A percentile compares a stretch with the other conserved stretches of the same genome.
Evolutionary conservation across 2,888 invertebrate genomes (phyloP).

Genomic region (Venusia cambrica): DNA sequence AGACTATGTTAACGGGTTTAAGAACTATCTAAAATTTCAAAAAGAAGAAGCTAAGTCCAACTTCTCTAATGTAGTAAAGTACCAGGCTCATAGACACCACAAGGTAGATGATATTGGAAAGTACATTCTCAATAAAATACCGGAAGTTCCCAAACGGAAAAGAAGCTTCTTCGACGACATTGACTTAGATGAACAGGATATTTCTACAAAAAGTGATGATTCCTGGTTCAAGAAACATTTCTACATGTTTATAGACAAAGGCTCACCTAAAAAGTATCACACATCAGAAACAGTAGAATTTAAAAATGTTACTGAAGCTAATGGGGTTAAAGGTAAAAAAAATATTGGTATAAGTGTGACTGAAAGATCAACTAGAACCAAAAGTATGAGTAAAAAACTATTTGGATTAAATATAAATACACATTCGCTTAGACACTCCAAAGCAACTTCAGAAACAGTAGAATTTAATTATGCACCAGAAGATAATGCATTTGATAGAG

Average conservation of each 20-base stretch:
- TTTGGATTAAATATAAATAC: too few species aligned
- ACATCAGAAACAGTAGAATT: constrained; percentile 52
- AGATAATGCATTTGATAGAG: too few species aligned
- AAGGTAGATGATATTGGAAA: constrained; percentile 71
- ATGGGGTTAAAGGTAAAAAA: neutral
- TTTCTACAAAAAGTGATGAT: constrained; percentile 59
- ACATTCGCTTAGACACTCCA: too few species aligned
- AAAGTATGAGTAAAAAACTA: too few species aligned
- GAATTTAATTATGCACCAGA: too few species aligned
- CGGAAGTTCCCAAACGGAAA: constrained; percentile 38
- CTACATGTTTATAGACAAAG: constrained; percentile 52
- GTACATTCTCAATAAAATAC: constrained; percentile 60
- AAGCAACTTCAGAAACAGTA: too few species aligned
- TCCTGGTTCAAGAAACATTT: constrained; percentile 68
- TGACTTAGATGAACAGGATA: constrained; percentile 53
- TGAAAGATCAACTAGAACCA: too few species aligned
- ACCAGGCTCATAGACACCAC: constrained; percentile 68
- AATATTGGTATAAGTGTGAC: neutral
- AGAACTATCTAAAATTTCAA: constrained; percentile 62
- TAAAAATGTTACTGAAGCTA: constrained; percentile 28
- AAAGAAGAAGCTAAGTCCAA: constrained; percentile 48
- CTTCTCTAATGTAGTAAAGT: constrained; percentile 57
- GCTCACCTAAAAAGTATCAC: constrained; percentile 54
- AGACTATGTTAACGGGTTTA: constrained; percentile 64
- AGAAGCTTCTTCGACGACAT: constrained; percentile 49